Conservation (phyloP, 1,140 invertebrate species). For the Cepaea nemoralis region DNA sequence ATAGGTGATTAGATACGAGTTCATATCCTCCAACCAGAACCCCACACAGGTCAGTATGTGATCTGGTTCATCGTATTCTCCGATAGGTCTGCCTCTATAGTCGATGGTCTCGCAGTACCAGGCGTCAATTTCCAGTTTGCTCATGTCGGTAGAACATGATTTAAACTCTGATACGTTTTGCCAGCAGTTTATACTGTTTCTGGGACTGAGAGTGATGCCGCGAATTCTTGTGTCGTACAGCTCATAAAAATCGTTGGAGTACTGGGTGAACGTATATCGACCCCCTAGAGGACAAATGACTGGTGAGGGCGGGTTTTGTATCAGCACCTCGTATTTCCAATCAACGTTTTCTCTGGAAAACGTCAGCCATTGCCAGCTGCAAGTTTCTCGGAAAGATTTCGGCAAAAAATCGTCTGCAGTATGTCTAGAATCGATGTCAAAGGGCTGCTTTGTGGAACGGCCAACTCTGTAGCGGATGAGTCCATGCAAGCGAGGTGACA, state of each 20-base stretch:
- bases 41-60: conserved; percentile 97
- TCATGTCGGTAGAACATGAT: conserved; percentile 85
- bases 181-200: conserved; percentile 92
- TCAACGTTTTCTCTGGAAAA: conserved; percentile 65
- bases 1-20: conserved; percentile 96
- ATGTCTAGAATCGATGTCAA: not conserved
- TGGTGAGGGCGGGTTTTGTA: conserved; percentile 87
- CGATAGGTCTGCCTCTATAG: conserved; percentile 89
- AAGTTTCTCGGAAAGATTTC: conserved; percentile 66
- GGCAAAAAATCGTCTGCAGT: conserved; percentile 47
- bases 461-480: conserved; percentile 93
- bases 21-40: conserved; percentile 97
- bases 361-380: conserved; percentile 69
- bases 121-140: conserved; percentile 91
- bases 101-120: conserved; percentile 95
- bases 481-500: conserved; percentile 94
- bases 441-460: not conserved
- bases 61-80: conserved; percentile 86
- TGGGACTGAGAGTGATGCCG: conserved; percentile 91
- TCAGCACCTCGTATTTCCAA: conserved; percentile 70
- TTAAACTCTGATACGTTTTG: conserved; percentile 91
- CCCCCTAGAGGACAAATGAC: conserved; percentile 95
- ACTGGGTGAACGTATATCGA: conserved; percentile 93
- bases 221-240: conserved; percentile 94
- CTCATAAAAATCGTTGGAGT: conserved; percentile 79